Evolutionary conservation across 1,140 invertebrate species (phyloP).

Genomic region (Nephila pilipes): DNA sequence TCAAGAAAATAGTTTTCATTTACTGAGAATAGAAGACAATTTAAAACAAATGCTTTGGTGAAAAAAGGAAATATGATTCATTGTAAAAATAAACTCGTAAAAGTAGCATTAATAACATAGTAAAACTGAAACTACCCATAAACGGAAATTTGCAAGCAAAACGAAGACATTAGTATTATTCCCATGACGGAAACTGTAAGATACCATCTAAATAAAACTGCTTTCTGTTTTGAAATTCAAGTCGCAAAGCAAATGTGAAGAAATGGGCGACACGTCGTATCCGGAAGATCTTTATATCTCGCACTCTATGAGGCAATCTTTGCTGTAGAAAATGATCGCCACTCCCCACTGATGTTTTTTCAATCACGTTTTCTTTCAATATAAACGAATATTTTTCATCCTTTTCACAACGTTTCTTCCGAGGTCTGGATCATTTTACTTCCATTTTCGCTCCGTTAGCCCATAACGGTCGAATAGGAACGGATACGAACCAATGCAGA

Average conservation of each 20-base stretch:
- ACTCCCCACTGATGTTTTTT: constrained; percentile 1
- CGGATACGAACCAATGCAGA: neutral
- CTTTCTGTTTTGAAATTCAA: neutral
- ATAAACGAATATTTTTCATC: neutral
- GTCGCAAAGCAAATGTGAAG: neutral
- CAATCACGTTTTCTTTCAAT: neutral
- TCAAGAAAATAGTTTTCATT: too few species aligned
- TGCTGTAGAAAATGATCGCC: neutral
- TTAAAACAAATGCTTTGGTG: too few species aligned
- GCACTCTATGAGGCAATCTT: neutral
- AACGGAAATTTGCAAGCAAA: too few species aligned
- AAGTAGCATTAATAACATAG: too few species aligned
- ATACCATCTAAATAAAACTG: neutral
- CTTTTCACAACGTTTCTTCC: neutral
- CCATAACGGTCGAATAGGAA: constrained; percentile 20
- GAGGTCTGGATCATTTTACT: neutral
- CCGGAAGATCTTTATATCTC: neutral
- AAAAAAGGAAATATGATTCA: too few species aligned
- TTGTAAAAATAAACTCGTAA: too few species aligned
- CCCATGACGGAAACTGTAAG: neutral
- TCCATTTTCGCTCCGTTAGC: constrained; percentile 32
- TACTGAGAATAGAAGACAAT: too few species aligned
- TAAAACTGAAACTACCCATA: too few species aligned
- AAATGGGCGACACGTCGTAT: neutral
- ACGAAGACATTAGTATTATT: too few species aligned